Evolutionary conservation across 2,888 invertebrate species (phyloP), one percentile per base, ranked within the genome.

Genomic region (Allygus modestus): DNA sequence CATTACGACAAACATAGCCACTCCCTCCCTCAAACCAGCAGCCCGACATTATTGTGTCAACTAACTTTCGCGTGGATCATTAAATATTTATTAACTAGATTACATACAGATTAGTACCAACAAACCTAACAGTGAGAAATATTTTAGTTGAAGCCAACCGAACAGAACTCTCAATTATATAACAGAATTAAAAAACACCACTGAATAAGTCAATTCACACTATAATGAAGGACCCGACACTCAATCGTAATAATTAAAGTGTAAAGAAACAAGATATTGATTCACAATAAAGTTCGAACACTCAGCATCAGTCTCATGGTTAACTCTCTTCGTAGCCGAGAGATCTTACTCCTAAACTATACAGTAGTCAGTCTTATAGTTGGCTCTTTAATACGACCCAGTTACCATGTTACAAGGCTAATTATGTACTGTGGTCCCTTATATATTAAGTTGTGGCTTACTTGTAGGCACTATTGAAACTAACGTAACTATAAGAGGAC

Each of bases 361-460:
- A 65, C 23, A 69, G 33, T 71, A 82, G 33, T 82, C 82, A 82
- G 82, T 82, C 82, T 82, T 82, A 69, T 46, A 65, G 43, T 82
- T 82, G 65, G 82, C 71, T 82, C 33, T 65, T 65, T 17, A 43
- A 69, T 82, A 71, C 33, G 28, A 20, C 17, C 54, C 20, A 31
- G 46, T 0, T 46, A 28, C 75, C 11, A 33, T 26, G 58, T 58
- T 58, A 58, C 20, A 58, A 37, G 9, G 5, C 33, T 71, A 71
- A 17, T 75, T 51, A 75, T 46, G 75, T 75, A 58, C 81, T 81
- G 31, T 61, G 65, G 65, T 81, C 43, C 65, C 86, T 84, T 87
- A 86, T 37, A 79, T 77, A 73, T 82, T 84, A 83, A 86, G 85
- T 65, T 86, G 85, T 41, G 84, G 84, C 75, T 86, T 85, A 83